Conservation (phyloP, 2,113 vertebrate genomes). For the Crypturellus undulatus region DNA sequence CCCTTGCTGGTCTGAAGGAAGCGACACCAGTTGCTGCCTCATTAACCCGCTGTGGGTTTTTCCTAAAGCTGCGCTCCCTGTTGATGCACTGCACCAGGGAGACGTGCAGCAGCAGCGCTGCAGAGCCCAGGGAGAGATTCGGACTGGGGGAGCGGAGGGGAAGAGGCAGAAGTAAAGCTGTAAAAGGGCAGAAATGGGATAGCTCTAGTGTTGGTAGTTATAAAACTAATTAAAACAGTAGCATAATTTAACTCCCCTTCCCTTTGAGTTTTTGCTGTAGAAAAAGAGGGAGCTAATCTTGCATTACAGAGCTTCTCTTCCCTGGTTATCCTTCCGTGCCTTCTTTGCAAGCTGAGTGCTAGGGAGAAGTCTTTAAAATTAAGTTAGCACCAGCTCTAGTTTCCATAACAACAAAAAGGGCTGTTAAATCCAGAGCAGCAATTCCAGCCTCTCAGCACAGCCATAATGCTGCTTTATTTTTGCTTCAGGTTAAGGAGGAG, state of each 20-base stretch:
- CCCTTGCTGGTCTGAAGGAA: not conserved
- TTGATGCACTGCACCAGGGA: not conserved
- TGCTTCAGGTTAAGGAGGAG: slow-evolving; percentile 21
- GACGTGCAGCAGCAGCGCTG: not conserved
- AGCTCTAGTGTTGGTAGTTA: not conserved
- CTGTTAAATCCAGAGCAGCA: not conserved
- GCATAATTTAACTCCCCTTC: not conserved
- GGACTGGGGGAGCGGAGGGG: not conserved
- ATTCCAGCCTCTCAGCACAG: not conserved
- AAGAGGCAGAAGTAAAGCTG: not conserved
- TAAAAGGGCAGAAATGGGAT: not conserved
- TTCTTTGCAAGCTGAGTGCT: not conserved
- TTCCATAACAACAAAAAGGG: slow-evolving; percentile 55
- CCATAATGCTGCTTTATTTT: not conserved
- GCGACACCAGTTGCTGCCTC: slow-evolving; percentile 9
- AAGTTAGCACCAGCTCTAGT: slow-evolving; percentile 35
- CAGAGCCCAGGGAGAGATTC: not conserved
- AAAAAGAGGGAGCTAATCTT: not conserved
- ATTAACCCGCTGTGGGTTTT: not conserved
- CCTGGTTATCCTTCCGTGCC: not conserved
- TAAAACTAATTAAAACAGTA: slow-evolving; percentile 26
- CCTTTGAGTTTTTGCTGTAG: not conserved
- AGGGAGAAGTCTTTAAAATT: not conserved
- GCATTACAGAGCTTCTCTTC: not conserved
- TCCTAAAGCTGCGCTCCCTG: not conserved